Base-by-base conservation (phyloP, 2,113 vertebrate genomes). In the Lampris incognitus region DNA sequence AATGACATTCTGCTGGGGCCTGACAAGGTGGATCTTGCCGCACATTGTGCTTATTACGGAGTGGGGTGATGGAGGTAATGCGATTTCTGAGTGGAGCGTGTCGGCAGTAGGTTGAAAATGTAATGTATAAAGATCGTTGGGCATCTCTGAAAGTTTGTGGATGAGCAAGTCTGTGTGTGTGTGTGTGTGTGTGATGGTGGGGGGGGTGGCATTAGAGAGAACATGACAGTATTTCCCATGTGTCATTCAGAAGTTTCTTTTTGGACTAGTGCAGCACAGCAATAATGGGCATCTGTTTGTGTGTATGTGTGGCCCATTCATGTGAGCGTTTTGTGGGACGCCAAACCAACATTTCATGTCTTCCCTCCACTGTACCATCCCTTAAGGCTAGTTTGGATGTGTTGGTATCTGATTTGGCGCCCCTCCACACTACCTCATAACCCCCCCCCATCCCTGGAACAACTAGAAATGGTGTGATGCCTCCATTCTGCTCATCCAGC, bases 381-480 rank as follows among this genome's bases (percentile, higher is more conserved):
- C 88, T 79, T 0, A 42, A 69, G 86, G 89, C 76, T 24, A 72
- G 64, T 81, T 77, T 44, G 86, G 86, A 88, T 85, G 82, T 87
- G 78, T 64, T 66, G 69, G 61, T 84, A 84, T 92, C 86, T 88
- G 85, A 91, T 87, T 89, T 75, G 76, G 74, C 82, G 52, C 51
- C 75, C 63, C 66, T 78, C 72, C 72, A 69, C 70, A 38, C 81
- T 48, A 59, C 81, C 84, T 91, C 88, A 90, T 86, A 88, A 87
- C 82, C 61, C 69, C 56, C 2, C 79, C 9, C 11, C 69, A 2
- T 59, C 82, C 87, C 89, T 82, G 74, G 64, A 88, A 86, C 71
- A 85, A 87, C 72, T 72, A 66, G 10, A 86, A 42, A 81, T 85
- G 74, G 75, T 78, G 74, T 70, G 71, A 72, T 72, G 40, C 68